Base-by-base conservation (phyloP, 2,888 invertebrate genomes). In the Drosophila paranaensis region DNA sequence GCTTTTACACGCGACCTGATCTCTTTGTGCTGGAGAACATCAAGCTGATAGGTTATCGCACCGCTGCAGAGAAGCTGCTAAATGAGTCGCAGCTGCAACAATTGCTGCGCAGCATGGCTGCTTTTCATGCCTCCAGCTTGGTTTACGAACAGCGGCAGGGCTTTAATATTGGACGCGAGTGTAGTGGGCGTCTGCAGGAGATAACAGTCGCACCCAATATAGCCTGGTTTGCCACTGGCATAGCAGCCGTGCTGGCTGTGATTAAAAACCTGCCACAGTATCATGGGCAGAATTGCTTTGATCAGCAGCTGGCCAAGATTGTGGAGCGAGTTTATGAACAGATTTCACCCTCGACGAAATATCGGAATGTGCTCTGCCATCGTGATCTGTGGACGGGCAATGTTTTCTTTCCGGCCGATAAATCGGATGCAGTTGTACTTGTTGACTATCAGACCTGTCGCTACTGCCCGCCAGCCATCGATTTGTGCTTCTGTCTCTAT, bases 351-450 rank as follows among this genome's bases (percentile, higher is more conserved):
- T 91, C 93, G 1, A 20, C 77, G 60, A 89, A 81, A 56, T 92
- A 93, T 89, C 79, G 90, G n/a, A 94, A 94, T 69, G 94, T 94
- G 2, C 75, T 94, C 1, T 93, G 93, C 30, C 93, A 93, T 86
- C 90, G 92, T 3, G 93, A 93, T 78, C 77, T 90, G 9, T 93
- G 93, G 93, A 79, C 88, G 45, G 92, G 91, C 30, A 93, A 93
- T 69, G 77, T 92, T 2, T 89, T 93, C 61, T 90, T 90, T 46
- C 76, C 85, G 0, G 40, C 68, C 0, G 13, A 62, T 11, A 4
- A 3, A 6, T 25, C 25, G 14, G 53, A 57, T 0, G 60, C 88
- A 0, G 90, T 86, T 6, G 25, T 92, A 2, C 76, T 93, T 2
- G 88, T 93, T 0, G 93, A 93, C 56, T 93, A 82, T 74, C 93